Conservation (phyloP, 2,888 invertebrate genomes). For the Spilarctia lutea region DNA sequence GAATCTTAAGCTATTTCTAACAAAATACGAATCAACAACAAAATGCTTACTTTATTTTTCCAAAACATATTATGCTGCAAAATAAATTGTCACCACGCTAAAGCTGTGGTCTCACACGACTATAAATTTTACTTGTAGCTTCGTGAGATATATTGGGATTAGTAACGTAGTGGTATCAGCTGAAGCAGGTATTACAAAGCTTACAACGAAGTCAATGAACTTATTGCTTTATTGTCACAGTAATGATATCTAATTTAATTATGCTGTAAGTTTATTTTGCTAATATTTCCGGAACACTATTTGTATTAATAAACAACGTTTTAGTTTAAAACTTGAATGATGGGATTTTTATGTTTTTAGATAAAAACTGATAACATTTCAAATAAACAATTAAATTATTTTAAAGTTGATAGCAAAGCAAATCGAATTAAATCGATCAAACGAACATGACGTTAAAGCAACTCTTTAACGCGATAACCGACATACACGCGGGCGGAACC, state of each 20-base stretch:
- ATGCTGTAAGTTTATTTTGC: background rate
- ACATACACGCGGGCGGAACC: too few relatives aligned
- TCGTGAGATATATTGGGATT: constrained; percentile 63
- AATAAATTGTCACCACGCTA: constrained; percentile 53
- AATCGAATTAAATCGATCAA: too few relatives aligned
- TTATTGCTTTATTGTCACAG: constrained; percentile 34
- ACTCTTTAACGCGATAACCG: too few relatives aligned
- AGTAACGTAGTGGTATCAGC: constrained; percentile 56
- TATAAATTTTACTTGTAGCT: constrained; percentile 60
- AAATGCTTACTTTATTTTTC: constrained; percentile 41
- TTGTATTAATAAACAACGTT: background rate
- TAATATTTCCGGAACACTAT: background rate
- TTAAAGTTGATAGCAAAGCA: background rate
- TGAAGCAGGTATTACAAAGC: constrained; percentile 42
- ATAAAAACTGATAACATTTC: background rate
- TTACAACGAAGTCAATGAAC: constrained; percentile 24
- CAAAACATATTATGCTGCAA: constrained; percentile 54
- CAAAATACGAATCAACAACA: constrained; percentile 24
- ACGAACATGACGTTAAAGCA: too few relatives aligned
- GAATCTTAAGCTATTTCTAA: constrained; percentile 22
- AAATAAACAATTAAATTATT: background rate
- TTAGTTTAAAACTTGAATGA: background rate
- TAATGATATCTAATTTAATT: constrained; percentile 31
- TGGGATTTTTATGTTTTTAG: too few relatives aligned
- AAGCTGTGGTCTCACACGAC: constrained; percentile 57